Conservation (phyloP, 2,797 vertebrate species). For the Neosalanx taihuensis region DNA sequence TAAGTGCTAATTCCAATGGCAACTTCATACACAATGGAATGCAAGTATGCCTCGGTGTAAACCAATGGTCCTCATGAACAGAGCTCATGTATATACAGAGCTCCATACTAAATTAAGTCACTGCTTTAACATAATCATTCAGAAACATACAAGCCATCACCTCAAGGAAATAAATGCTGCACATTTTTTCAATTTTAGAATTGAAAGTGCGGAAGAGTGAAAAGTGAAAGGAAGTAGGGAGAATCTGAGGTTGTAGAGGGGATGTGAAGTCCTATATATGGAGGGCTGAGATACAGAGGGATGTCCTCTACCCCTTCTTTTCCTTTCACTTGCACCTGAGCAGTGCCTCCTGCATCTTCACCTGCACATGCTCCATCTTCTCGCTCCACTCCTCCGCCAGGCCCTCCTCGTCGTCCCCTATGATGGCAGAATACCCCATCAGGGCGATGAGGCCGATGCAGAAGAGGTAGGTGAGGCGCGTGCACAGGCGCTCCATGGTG, state of each 20-base stretch:
- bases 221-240: background rate
- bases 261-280: constrained; percentile 22
- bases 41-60: background rate
- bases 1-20: background rate
- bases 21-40: background rate
- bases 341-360: constrained; percentile 75
- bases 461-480: constrained; percentile 76
- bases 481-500: constrained; percentile 76
- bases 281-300: constrained; percentile 16
- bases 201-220: background rate
- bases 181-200: too few relatives aligned
- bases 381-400: constrained; percentile 73
- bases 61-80: background rate
- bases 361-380: constrained; percentile 75
- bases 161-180: too few relatives aligned
- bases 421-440: constrained; percentile 74
- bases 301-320: background rate
- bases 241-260: constrained; percentile 11
- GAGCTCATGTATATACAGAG: background rate
- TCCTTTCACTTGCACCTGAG: constrained; percentile 64
- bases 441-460: constrained; percentile 79
- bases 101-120: background rate
- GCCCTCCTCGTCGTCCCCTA: constrained; percentile 72
- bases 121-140: too few relatives aligned
- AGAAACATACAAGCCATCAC: background rate